Conservation (phyloP, 2,888 invertebrate genomes). For the Chrysolina oricalcia region DNA sequence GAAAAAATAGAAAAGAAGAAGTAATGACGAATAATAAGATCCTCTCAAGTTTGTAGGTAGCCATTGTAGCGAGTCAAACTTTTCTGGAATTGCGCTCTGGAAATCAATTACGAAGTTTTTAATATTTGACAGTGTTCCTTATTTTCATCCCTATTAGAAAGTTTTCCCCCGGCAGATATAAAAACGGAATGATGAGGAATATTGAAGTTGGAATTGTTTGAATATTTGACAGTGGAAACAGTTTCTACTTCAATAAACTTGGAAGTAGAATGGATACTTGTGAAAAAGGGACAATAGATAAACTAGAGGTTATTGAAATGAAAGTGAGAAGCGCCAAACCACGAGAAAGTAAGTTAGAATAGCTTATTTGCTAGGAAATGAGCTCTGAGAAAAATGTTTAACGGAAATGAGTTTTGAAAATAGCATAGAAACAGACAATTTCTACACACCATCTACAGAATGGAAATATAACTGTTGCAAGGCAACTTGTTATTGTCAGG, state of each 20-base stretch:
- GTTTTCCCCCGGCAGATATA: slow-evolving; percentile 48
- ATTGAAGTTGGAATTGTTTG: slow-evolving; percentile 49
- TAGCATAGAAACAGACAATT: too few relatives aligned
- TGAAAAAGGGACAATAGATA: background rate
- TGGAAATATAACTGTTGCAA: too few relatives aligned
- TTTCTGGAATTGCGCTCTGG: slow-evolving; percentile 44
- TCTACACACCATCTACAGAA: too few relatives aligned
- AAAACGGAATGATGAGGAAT: slow-evolving; percentile 51
- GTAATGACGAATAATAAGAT: slow-evolving; percentile 31
- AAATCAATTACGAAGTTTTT: slow-evolving; percentile 57
- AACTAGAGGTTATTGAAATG: background rate
- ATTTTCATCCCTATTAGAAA: slow-evolving; percentile 56
- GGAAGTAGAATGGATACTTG: background rate
- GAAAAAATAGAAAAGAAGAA: slow-evolving; percentile 12
- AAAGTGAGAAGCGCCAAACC: background rate
- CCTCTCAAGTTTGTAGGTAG: slow-evolving; percentile 28
- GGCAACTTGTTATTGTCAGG: too few relatives aligned
- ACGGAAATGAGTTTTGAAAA: too few relatives aligned
- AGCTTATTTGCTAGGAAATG: too few relatives aligned
- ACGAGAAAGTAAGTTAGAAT: background rate
- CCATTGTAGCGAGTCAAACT: slow-evolving; percentile 42
- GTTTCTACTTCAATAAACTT: slow-evolving; percentile 17
- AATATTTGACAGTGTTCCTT: slow-evolving; percentile 54
- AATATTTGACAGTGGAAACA: slow-evolving; percentile 36
- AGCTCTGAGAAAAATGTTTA: too few relatives aligned